A percentile compares a stretch with the other conserved stretches of the same genome.
Evolutionary conservation across 2,888 invertebrate species (phyloP).

Genomic region (Pyrochroa serraticornis): DNA sequence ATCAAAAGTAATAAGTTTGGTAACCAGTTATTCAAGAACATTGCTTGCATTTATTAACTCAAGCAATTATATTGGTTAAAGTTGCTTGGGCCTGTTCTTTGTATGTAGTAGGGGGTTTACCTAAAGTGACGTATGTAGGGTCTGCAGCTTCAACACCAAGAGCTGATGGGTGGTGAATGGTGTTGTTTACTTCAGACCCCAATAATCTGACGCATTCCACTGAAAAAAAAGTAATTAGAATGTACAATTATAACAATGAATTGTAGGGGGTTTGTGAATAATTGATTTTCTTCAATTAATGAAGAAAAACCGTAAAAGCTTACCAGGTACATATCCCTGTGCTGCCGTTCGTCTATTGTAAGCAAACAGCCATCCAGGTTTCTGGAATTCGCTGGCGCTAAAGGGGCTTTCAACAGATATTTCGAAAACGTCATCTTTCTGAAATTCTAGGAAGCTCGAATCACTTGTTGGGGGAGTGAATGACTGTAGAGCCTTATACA

Average conservation of each 20-base stretch:
- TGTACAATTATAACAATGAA: background rate
- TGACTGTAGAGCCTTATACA: conserved; percentile 56
- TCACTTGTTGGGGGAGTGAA: conserved; percentile 51
- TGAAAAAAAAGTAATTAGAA: conserved; percentile 35
- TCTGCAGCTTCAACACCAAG: conserved; percentile 50
- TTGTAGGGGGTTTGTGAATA: conserved; percentile 10
- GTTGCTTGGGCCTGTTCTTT: too few relatives aligned
- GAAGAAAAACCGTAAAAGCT: conserved; percentile 21
- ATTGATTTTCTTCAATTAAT: conserved; percentile 16
- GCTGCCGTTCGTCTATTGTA: conserved; percentile 55
- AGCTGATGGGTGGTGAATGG: conserved; percentile 56
- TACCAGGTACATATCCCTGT: conserved; percentile 58
- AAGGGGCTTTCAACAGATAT: conserved; percentile 52
- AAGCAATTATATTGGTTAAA: background rate
- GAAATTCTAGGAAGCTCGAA: conserved; percentile 49
- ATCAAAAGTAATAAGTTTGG: background rate
- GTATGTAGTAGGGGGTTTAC: background rate
- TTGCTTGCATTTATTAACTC: background rate
- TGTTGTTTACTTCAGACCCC: conserved; percentile 55
- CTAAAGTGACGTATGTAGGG: background rate
- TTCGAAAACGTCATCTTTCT: conserved; percentile 58
- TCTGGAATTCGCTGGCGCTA: conserved; percentile 44
- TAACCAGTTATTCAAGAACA: background rate
- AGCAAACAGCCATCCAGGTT: conserved; percentile 56
- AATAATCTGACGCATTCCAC: conserved; percentile 54